Conservation (phyloP, 1,140 invertebrate species). For the Acromyrmex echinatior region DNA sequence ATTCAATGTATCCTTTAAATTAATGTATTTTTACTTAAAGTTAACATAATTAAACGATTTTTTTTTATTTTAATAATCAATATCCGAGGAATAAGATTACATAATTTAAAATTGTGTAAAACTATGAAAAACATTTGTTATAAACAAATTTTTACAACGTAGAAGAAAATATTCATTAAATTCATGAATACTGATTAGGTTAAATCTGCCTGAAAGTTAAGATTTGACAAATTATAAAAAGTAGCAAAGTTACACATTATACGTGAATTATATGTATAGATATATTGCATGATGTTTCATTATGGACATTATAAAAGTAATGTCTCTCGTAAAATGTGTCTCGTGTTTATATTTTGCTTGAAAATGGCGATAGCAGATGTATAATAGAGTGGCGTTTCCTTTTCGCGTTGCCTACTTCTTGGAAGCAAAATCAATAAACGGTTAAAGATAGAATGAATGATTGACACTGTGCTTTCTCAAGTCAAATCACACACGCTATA, state of each 20-base stretch:
- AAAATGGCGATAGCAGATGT: conserved; percentile 27
- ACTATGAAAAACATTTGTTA: too few species aligned
- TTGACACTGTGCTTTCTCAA: conserved; percentile 24
- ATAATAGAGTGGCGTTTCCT: conserved; percentile 45
- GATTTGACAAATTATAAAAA: neutral
- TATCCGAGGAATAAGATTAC: too few species aligned
- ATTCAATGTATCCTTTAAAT: too few species aligned
- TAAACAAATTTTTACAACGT: too few species aligned
- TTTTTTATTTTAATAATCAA: too few species aligned
- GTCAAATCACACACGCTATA: conserved; percentile 14
- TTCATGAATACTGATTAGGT: too few species aligned
- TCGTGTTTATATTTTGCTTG: conserved; percentile 17
- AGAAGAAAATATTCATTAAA: too few species aligned
- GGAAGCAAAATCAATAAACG: conserved; percentile 52
- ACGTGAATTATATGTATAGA: neutral
- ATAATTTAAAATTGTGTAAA: too few species aligned
- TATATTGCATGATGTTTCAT: neutral
- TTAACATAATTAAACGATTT: too few species aligned
- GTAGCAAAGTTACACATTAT: neutral
- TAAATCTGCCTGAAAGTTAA: too few species aligned
- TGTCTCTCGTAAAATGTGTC: neutral
- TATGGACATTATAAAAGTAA: neutral
- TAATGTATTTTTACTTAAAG: too few species aligned
- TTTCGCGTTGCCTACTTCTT: conserved; percentile 5
- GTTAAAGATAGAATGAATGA: conserved; percentile 57